Conservation (phyloP, 2,113 vertebrate genomes). For the Oncorhynchus tshawytscha region DNA sequence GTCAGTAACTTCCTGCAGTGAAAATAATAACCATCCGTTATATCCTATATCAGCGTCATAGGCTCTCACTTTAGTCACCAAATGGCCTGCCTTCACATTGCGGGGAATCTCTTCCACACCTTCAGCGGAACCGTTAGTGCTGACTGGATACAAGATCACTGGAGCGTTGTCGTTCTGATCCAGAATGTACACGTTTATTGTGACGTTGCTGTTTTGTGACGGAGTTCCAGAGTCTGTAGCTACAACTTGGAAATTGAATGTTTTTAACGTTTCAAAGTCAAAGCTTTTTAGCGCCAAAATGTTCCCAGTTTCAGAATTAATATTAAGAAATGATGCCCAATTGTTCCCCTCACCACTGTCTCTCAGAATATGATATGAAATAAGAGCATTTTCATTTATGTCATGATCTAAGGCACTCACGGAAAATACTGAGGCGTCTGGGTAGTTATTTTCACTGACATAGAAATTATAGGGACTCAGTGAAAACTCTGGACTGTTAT, state of each 20-base stretch:
- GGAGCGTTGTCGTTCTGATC: too few relatives aligned
- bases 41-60: too few relatives aligned
- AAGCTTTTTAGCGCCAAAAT: conserved; percentile 26
- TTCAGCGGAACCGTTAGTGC: not conserved
- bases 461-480: conserved; percentile 48
- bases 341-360: not conserved
- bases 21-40: too few relatives aligned
- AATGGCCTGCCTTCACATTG: too few relatives aligned
- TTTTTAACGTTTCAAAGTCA: conserved; percentile 34
- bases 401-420: conserved; percentile 48
- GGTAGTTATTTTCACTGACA: conserved; percentile 55
- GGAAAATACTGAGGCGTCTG: conserved; percentile 48
- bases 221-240: too few relatives aligned
- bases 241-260: conserved; percentile 9
- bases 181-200: too few relatives aligned
- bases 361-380: conserved; percentile 41
- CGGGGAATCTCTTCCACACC: not conserved
- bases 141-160: too few relatives aligned
- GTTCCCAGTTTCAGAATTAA: conserved; percentile 28
- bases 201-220: too few relatives aligned
- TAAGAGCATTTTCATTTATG: conserved; percentile 28
- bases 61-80: too few relatives aligned
- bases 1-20: too few relatives aligned
- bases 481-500: conserved; percentile 60
- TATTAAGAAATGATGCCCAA: conserved; percentile 23